These are phyloP conservation scores for Pontoporia blainvillei DNA, from an alignment of 2,113 vertebrate genomes.

Conservation along the genomic window DNA sequence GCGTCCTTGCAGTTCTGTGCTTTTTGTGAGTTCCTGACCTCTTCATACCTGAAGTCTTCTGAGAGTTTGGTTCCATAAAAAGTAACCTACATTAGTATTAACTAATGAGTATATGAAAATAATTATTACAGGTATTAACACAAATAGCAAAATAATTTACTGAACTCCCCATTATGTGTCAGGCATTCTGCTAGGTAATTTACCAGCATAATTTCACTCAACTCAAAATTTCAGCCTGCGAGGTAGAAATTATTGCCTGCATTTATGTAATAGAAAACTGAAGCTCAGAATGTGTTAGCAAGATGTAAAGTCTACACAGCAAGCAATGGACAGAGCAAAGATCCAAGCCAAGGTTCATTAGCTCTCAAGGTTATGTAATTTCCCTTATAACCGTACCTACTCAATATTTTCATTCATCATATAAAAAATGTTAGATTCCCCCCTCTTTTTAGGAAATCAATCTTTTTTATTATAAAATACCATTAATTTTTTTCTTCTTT, in stretches of 20 bases:
- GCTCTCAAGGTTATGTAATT: background rate
- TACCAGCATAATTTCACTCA: background rate
- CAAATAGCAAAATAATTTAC: background rate
- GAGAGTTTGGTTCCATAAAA: background rate
- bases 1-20: background rate
- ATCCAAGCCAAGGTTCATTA: background rate
- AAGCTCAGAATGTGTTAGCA: background rate
- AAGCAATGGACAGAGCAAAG: background rate
- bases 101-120: background rate
- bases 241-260: background rate
- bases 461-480: background rate
- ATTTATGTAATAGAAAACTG: background rate
- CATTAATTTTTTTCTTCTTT: background rate
- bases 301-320: background rate
- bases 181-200: background rate
- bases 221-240: background rate
- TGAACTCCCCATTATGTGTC: background rate
- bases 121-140: background rate
- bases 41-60: background rate
- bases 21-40: background rate
- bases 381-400: background rate
- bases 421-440: background rate
- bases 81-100: background rate
- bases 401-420: background rate
- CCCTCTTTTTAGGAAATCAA: background rate